Base-by-base conservation (phyloP, 2,113 vertebrate genomes). In the Ammospiza caudacuta region DNA sequence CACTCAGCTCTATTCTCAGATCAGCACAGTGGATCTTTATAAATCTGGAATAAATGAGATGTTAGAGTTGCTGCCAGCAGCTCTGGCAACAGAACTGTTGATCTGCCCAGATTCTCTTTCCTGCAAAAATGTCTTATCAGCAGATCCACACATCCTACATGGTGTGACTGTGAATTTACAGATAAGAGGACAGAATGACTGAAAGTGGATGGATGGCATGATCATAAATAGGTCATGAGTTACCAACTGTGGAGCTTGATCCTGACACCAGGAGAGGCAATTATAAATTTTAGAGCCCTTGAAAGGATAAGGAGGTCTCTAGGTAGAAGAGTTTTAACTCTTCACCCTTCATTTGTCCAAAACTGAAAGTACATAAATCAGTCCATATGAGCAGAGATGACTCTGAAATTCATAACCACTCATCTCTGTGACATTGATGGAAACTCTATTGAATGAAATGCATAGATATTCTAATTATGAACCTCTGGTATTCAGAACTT, bases 361-460 rank as follows among this genome's bases (percentile, higher is more conserved):
- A 94, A 82, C 92, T 93, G 64, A 89, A 96, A 96, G 90, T 93
- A 74, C 80, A 85, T 96, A 92, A 95, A 97, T 97, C 95, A 96
- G 73, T 78, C 89, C 24, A 28, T 84, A 67, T 0, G 46, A 91
- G 57, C 79, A 85, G 64, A 92, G 79, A 90, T 95, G 92, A 97
- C 93, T 97, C 90, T 95, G 88, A 96, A 96, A 96, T 96, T 97
- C 85, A 96, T 96, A 92, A 90, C 62, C 91, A 87, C 86, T 97
- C 97, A 90, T 97, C 89, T 94, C 82, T 80, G 72, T 97, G 96
- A 95, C 83, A 44, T 82, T 96, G 96, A 92, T 96, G 92, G 94
- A 97, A 97, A 93, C 55, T 80, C 91, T 95, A 81, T 88, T 91
- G 80, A 70, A 97, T 96, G 80, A 94, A 95, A 96, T 67, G 80